Evolutionary conservation across 2,888 invertebrate species (phyloP), one percentile per base, ranked within the genome.

Genomic region (Pristionchus fissidentatus): DNA sequence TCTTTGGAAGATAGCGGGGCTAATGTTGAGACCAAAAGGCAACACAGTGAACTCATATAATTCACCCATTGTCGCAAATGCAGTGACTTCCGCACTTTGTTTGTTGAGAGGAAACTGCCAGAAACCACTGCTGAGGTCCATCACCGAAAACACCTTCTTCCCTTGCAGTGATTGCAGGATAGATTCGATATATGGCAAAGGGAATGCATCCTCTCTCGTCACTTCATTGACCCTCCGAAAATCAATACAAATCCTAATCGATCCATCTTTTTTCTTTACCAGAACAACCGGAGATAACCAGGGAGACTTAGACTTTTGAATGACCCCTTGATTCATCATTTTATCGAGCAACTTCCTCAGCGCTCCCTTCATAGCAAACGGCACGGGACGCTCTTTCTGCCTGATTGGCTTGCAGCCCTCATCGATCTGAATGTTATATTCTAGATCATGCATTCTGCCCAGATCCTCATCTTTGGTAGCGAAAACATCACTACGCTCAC

Each of bases 61-160:
- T 35, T 66, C 66, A 29, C 66, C 66, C 66, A 66, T 66, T 3
- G 38, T 66, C 1, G 66, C 66, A 29, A 66, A 66, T 2, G 66
- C 35, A 2, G 66, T 66, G 3, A 66, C 19, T 19, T 35, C 8
- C 22, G 66, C 35, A 66, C 66, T 66, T 38, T 66, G 32, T 38
- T 66, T 38, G 15, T 66, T 66, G 19, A 66, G n/a, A 19, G 66
- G 66, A 22, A 66, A 41, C n/a, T 66, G 66, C 66, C 66, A 38
- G 38, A 35, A 66, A 19, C 62, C 62, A 4, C 26, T 15, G 3
- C 15, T 8, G 2, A 75, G 26, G 29, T 75, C 78, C 84, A 87
- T 86, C 13, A 86, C 60, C 10, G 84, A 55, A 60, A 75, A 75
- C 15, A 75, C 26, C 19, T 13, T 75, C 75, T 75, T 43, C n/a